phyloP scores from a whole-genome alignment of 2,797 vertebrate species.

The Parambassis ranga region DNA sequence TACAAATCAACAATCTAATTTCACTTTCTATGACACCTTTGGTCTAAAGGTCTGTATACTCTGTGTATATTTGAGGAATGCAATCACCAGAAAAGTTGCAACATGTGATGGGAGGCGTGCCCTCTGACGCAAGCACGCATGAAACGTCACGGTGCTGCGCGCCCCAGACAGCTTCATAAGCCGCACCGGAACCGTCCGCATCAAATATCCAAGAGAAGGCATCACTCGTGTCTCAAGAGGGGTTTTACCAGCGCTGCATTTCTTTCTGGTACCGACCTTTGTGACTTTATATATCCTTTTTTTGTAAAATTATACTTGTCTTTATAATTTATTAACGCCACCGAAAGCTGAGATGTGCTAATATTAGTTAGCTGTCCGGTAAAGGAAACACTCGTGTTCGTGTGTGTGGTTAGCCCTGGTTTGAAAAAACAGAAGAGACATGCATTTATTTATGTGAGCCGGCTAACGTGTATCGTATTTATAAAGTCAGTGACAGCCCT shows the following conservation, averaged over 20 bases:
- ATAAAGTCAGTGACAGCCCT: accelerated
- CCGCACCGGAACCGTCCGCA: too few relatives aligned
- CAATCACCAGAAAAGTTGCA: constrained; percentile 12
- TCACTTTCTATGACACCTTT: too few relatives aligned
- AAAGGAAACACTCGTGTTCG: neutral
- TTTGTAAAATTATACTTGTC: neutral
- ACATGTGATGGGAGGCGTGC: constrained; percentile 11
- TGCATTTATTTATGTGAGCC: neutral
- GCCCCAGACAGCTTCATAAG: neutral
- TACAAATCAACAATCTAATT: too few relatives aligned
- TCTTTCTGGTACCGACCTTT: constrained; percentile 24
- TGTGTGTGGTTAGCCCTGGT: neutral
- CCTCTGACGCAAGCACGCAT: constrained; percentile 6
- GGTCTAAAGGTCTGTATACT: too few relatives aligned
- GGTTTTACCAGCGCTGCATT: neutral
- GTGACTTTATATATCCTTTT: accelerated
- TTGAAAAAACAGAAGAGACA: neutral
- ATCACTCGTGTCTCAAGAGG: neutral
- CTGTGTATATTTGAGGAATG: too few relatives aligned
- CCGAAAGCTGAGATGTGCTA: neutral
- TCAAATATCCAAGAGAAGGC: neutral
- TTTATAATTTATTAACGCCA: too few relatives aligned
- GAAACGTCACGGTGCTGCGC: too few relatives aligned
- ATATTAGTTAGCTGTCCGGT: neutral
- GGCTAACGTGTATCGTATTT: accelerated